A percentile compares a stretch with the other conserved stretches of the same genome.
These are phyloP conservation scores for Montipora sp. DNA, from an alignment of 64 coral and sea anemone species.

Conservation along the genomic window DNA sequence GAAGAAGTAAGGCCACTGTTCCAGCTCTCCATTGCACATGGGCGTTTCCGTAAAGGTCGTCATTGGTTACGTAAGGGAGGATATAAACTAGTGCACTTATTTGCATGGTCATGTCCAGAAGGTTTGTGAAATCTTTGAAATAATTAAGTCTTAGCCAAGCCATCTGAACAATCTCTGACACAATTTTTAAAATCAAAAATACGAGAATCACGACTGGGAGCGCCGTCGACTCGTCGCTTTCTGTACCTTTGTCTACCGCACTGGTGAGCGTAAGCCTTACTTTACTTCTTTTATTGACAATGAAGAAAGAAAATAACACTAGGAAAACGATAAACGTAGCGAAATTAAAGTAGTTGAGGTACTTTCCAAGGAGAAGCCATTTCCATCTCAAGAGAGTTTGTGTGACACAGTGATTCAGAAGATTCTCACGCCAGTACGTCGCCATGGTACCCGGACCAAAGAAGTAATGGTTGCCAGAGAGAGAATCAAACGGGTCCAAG, in stretches of 20 bases:
- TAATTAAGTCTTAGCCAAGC: constrained; percentile 41
- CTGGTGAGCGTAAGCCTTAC: constrained; percentile 40
- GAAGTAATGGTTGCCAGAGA: not conserved
- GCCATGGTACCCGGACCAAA: constrained; percentile 70
- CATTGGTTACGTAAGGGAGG: constrained; percentile 53
- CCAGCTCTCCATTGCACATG: constrained; percentile 66
- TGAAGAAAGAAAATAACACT: constrained; percentile 71
- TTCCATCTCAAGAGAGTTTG: constrained; percentile 71
- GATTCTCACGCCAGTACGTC: constrained; percentile 55
- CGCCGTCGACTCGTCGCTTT: not conserved
- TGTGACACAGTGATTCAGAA: constrained; percentile 77
- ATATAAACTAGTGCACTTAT: constrained; percentile 18
- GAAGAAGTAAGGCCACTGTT: constrained; percentile 58
- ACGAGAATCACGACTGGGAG: constrained; percentile 37
- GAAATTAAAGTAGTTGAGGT: constrained; percentile 68
- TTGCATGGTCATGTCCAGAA: constrained; percentile 55
- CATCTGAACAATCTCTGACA: constrained; percentile 76
- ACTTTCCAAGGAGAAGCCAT: constrained; percentile 77
- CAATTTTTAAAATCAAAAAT: constrained; percentile 1
- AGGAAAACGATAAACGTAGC: constrained; percentile 56
- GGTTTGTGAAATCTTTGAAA: constrained; percentile 71
- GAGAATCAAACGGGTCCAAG: constrained; percentile 60
- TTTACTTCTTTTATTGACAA: constrained; percentile 63
- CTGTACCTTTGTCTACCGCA: constrained; percentile 7
- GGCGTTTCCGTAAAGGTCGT: constrained; percentile 48